Evolutionary conservation across 2,113 vertebrate genomes (phyloP).

Genomic region (Dunckerocampus dactyliophorus): DNA sequence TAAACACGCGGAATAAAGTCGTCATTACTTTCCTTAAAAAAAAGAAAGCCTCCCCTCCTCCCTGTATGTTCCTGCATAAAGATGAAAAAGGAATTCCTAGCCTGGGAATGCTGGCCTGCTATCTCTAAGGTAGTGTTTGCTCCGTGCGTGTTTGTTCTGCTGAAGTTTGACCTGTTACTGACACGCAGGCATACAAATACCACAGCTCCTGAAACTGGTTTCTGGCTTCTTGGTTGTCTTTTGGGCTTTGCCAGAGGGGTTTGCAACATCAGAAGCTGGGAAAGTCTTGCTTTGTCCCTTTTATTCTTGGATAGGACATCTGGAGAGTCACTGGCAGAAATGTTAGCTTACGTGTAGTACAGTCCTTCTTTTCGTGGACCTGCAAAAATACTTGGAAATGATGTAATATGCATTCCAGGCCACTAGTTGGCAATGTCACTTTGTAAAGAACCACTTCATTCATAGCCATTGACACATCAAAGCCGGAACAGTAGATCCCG

Average conservation of each 20-base stretch:
- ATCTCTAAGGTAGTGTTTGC: slow-evolving; percentile 37
- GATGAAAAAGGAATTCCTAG: slow-evolving; percentile 11
- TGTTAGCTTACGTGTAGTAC: no score
- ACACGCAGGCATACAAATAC: slow-evolving; percentile 8
- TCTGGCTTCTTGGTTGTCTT: not conserved
- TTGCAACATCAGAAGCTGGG: no score
- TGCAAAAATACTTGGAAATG: no score
- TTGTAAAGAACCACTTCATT: no score
- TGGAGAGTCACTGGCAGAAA: not conserved
- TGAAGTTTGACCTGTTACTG: slow-evolving; percentile 68
- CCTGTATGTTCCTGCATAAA: not conserved
- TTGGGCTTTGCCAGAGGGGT: no score
- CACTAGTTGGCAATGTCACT: no score
- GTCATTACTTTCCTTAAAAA: not conserved
- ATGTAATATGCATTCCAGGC: no score
- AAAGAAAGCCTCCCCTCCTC: no score
- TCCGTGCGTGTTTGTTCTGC: slow-evolving; percentile 56
- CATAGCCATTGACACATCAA: no score
- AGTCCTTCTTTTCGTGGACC: no score
- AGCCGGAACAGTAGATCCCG: no score
- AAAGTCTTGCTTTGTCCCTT: not conserved
- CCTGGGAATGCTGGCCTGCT: slow-evolving; percentile 39
- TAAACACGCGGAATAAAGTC: not conserved
- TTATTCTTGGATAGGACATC: no score
- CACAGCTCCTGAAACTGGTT: not conserved